phyloP scores from a whole-genome alignment of 2,797 vertebrate species.

The Mus spretus region DNA sequence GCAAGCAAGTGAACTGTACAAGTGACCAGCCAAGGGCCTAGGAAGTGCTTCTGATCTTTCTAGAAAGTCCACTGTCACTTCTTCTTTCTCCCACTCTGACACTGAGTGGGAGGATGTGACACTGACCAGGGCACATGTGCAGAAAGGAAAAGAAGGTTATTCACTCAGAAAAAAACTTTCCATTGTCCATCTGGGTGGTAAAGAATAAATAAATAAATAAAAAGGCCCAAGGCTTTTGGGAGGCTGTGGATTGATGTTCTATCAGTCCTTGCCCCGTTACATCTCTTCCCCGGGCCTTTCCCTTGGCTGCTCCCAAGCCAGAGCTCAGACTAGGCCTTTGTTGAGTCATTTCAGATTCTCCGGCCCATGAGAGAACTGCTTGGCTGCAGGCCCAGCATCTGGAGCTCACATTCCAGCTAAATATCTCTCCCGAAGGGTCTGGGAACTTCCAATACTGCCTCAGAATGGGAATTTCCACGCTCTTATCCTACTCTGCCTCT shows the following conservation, averaged over 20 bases:
- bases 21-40: neutral
- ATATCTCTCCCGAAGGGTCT: neutral
- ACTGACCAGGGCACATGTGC: neutral
- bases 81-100: conserved; percentile 40
- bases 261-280: neutral
- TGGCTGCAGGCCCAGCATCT: conserved; percentile 67
- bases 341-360: conserved; percentile 52
- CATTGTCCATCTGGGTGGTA: neutral
- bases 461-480: conserved; percentile 78
- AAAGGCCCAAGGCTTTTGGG: neutral
- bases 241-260: neutral
- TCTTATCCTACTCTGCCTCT: neutral
- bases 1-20: neutral
- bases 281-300: neutral
- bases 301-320: neutral
- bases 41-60: conserved; percentile 30
- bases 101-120: neutral
- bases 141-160: conserved; percentile 24
- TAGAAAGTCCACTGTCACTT: conserved; percentile 69
- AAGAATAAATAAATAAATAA: no score
- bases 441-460: conserved; percentile 83
- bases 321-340: neutral
- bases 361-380: neutral
- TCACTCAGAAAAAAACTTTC: conserved; percentile 41
- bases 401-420: conserved; percentile 66